These are phyloP conservation scores for Diprion similis DNA, from an alignment of 1,140 invertebrate species.

Conservation along the genomic window DNA sequence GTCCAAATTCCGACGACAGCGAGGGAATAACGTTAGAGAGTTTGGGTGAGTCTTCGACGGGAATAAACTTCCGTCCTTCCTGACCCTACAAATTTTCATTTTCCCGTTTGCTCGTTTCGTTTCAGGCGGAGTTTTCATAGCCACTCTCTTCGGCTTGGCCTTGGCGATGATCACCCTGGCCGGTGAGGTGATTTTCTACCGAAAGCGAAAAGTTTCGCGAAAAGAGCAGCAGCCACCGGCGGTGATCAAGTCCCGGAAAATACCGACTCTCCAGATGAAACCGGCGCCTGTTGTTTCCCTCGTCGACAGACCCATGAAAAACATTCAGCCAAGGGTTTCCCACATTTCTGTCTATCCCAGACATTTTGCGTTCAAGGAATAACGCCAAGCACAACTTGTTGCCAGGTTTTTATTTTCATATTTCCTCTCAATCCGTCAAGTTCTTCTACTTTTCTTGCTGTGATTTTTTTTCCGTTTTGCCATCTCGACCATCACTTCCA, in stretches of 20 bases:
- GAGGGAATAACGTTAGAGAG: slow-evolving; percentile 89
- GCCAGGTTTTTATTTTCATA: not conserved
- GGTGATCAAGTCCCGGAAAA: slow-evolving; percentile 45
- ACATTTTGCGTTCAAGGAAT: slow-evolving; percentile 55
- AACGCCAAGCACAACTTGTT: slow-evolving; percentile 13
- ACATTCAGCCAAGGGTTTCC: slow-evolving; percentile 54
- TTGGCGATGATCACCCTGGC: slow-evolving; percentile 83
- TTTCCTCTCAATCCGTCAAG: not conserved
- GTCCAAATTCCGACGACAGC: slow-evolving; percentile 77
- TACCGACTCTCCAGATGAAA: slow-evolving; percentile 57
- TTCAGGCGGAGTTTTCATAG: slow-evolving; percentile 87
- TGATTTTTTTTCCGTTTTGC: no score
- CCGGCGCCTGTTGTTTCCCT: slow-evolving; percentile 50
- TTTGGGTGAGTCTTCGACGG: slow-evolving; percentile 67
- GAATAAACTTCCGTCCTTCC: not conserved
- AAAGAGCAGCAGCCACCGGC: slow-evolving; percentile 45
- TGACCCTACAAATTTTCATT: not conserved
- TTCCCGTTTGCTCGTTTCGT: slow-evolving; percentile 19
- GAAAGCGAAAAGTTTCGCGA: slow-evolving; percentile 66
- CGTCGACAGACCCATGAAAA: slow-evolving; percentile 42
- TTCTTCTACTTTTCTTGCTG: no score
- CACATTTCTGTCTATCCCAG: slow-evolving; percentile 64
- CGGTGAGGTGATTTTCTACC: slow-evolving; percentile 81
- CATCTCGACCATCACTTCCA: no score
- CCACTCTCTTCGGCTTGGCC: slow-evolving; percentile 81